These are phyloP conservation scores for Vanacampus margaritifer DNA, from an alignment of 2,113 vertebrate species.

Conservation along the genomic window DNA sequence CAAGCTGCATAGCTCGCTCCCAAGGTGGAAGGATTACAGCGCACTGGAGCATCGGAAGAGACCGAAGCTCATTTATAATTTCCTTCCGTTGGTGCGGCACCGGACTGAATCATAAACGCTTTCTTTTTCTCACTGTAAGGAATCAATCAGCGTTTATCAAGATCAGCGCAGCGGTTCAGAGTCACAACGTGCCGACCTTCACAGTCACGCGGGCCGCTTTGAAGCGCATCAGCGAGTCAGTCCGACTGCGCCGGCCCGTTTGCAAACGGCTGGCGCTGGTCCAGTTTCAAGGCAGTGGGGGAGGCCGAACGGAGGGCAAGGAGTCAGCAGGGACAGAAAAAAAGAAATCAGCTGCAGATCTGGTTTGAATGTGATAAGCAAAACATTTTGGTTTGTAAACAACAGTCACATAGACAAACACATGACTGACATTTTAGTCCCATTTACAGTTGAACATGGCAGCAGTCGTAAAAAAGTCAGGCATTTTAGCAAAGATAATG, in stretches of 20 bases:
- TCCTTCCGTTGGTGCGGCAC: neutral
- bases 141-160: conserved; percentile 8
- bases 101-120: conserved; percentile 1
- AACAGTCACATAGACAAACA: no score
- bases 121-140: neutral
- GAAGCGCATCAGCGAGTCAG: conserved; percentile 17
- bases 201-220: conserved; percentile 11
- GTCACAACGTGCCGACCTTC: conserved; percentile 27
- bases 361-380: no score
- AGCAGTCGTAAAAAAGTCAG: neutral
- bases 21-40: conserved; percentile 16
- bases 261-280: conserved; percentile 26
- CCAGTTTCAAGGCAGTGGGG: conserved; percentile 7
- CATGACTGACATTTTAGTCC: no score
- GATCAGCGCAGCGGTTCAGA: conserved; percentile 10
- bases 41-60: conserved; percentile 6
- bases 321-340: conserved; percentile 37
- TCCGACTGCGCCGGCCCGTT: conserved; percentile 16
- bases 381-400: no score
- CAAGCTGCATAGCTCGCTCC: neutral
- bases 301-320: conserved; percentile 33
- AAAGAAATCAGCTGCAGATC: conserved; percentile 49
- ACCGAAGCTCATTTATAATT: conserved; percentile 14
- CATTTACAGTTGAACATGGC: no score
- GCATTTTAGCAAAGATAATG: neutral